Evolutionary conservation across 2,888 invertebrate genomes (phyloP), one percentile per base, ranked within the genome.

Genomic region (Hybos culiciformis): DNA sequence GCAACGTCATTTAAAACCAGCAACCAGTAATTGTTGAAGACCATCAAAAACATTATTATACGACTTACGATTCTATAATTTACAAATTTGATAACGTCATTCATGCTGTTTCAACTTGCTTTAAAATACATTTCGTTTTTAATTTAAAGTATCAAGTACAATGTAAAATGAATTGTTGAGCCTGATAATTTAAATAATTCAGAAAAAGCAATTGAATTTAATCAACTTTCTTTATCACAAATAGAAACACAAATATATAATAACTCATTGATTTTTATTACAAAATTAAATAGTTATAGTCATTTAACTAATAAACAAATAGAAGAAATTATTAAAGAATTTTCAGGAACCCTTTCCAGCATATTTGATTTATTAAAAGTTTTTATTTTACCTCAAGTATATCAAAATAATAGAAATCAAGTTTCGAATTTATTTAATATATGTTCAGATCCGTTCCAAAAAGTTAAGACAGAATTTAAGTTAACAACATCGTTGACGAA

Each of bases 391-490:
- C 5, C 12, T 15, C 12, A 36, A 18, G 17, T 36, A 7, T 19
- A 2, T 19, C 9, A 18, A 19, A 9, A 19, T 2, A 36, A 18
- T 7, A n/a, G 20, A 15, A 36, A 18, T 1, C 19, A 17, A 36
- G 18, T 36, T 12, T 18, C 23, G 18, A 26, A 38, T 15, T 12
- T 38, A 21, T 15, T 38, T 24, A 26, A 38, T 24, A 18, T n/a
- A 21, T 23, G 19, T 11, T 37, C 21, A 12, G 21, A 19, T 21
- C 12, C 14, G 4, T 38, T 38, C 23, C 21, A 38, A 23, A 12
- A 38, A 8, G 23, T 38, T 8, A 26, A 38, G 24, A 38, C 38
- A 15, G 38, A 38, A 38, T 23, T 26, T 15, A 38, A 38, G 18
- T 23, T 38, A n/a, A 38, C 26, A 26, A 38, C 14, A 38, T n/a